Percentiles rank a stretch among this genome's conserved stretches.
Evolutionary conservation across 2,888 invertebrate species (phyloP).

Genomic region (Phragmatobia fuliginosa): DNA sequence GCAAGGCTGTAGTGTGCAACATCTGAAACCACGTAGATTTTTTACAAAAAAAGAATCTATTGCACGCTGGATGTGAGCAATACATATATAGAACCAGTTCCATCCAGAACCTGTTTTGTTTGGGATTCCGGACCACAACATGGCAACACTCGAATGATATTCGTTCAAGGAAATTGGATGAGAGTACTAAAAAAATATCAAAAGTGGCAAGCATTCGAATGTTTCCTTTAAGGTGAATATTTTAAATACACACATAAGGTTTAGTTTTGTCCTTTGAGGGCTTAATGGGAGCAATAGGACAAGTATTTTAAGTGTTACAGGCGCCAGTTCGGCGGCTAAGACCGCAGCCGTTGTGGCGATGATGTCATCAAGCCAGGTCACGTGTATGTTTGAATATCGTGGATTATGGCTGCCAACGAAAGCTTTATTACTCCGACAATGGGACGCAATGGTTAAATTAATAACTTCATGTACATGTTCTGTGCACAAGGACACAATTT

Average conservation of each 20-base stretch:
- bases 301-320: conserved; percentile 50
- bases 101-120: conserved; percentile 47
- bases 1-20: conserved; percentile 57
- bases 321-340: conserved; percentile 57
- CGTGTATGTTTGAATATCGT: conserved; percentile 53
- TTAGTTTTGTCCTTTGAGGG: conserved; percentile 19
- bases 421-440: conserved; percentile 43
- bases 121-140: conserved; percentile 34
- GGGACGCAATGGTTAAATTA: conserved; percentile 26
- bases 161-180: neutral
- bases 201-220: neutral
- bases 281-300: conserved; percentile 34
- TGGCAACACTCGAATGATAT: conserved; percentile 13
- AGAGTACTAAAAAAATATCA: neutral
- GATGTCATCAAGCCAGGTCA: conserved; percentile 61
- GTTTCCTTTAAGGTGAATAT: neutral
- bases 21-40: conserved; percentile 48
- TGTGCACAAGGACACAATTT: conserved; percentile 22
- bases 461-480: conserved; percentile 31
- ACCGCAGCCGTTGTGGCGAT: conserved; percentile 44
- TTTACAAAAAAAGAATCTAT: conserved; percentile 45
- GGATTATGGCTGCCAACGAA: conserved; percentile 45
- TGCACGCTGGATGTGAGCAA: conserved; percentile 57
- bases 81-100: conserved; percentile 18
- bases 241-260: no score